phyloP scores from a whole-genome alignment of 2,797 vertebrate species.

The Rallus crepitans region DNA sequence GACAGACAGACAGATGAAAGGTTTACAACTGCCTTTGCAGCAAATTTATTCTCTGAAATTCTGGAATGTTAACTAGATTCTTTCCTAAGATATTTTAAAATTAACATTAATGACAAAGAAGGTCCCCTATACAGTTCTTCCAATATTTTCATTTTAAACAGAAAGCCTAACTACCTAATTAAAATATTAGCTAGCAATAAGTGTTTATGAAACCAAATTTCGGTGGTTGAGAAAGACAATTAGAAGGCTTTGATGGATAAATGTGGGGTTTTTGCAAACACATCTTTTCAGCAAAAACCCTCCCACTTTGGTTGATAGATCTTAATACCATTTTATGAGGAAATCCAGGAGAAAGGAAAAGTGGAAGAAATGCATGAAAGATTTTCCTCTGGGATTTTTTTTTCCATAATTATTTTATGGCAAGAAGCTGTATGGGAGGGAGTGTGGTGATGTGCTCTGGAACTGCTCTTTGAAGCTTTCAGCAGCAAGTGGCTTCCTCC shows the following conservation, averaged over 20 bases:
- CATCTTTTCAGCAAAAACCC: neutral
- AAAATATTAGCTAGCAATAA: neutral
- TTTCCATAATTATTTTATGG: constrained; percentile 32
- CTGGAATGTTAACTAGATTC: neutral
- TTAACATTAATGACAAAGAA: neutral
- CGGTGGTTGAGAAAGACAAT: neutral
- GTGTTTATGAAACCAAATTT: neutral
- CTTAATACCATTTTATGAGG: neutral
- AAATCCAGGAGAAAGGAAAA: constrained; percentile 6
- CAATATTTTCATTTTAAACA: neutral
- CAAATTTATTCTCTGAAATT: neutral
- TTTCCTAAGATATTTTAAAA: neutral
- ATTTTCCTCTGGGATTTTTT: constrained; percentile 33
- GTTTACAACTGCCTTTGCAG: neutral
- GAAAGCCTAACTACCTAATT: neutral
- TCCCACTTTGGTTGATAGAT: neutral
- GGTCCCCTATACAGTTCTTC: neutral
- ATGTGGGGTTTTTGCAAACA: neutral
- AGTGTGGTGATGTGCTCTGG: constrained; percentile 13
- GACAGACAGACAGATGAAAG: neutral
- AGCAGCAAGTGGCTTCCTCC: constrained; percentile 40
- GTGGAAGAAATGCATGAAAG: neutral
- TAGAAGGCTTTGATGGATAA: neutral
- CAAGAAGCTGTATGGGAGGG: neutral
- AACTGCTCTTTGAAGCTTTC: constrained; percentile 48